Evolutionary conservation across 2,888 invertebrate genomes (phyloP).

Genomic region (Torymus aiolomorphi): DNA sequence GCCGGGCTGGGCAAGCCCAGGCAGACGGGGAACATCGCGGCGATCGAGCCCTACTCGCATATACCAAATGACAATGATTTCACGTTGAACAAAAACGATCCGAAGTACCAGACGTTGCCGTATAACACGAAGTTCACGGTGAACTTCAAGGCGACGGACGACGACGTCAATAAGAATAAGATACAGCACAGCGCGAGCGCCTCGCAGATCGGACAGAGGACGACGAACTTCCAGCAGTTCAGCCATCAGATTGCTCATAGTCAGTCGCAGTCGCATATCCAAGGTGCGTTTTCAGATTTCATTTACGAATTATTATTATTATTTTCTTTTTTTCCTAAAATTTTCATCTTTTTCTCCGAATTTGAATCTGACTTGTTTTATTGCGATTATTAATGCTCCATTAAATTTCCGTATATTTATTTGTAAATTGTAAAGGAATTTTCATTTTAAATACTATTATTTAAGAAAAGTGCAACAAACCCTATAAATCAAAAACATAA

Average conservation of each 20-base stretch:
- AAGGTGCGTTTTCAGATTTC: constrained; percentile 63
- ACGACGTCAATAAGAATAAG: constrained; percentile 67
- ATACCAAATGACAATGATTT: constrained; percentile 85
- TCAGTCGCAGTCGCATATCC: constrained; percentile 74
- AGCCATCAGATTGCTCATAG: constrained; percentile 74
- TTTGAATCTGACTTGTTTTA: too few relatives aligned
- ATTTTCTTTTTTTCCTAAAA: not conserved
- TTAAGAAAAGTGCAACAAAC: too few relatives aligned
- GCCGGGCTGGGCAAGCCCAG: constrained; percentile 72
- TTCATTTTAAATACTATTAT: too few relatives aligned
- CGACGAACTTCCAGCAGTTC: constrained; percentile 69
- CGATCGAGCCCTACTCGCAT: constrained; percentile 92
- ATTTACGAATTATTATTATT: not conserved
- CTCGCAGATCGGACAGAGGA: constrained; percentile 71
- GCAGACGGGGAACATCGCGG: constrained; percentile 88
- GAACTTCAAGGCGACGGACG: constrained; percentile 75
- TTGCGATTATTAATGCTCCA: too few relatives aligned
- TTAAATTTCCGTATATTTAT: too few relatives aligned
- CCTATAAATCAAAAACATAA: too few relatives aligned
- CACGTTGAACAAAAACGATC: constrained; percentile 89
- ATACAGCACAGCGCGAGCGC: constrained; percentile 74
- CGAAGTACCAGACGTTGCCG: constrained; percentile 93
- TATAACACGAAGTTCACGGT: constrained; percentile 91
- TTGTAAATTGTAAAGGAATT: too few relatives aligned
- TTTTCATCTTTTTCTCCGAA: not conserved